phyloP scores from a whole-genome alignment of 2,888 invertebrate species.

The Oxyscelio sp. region DNA sequence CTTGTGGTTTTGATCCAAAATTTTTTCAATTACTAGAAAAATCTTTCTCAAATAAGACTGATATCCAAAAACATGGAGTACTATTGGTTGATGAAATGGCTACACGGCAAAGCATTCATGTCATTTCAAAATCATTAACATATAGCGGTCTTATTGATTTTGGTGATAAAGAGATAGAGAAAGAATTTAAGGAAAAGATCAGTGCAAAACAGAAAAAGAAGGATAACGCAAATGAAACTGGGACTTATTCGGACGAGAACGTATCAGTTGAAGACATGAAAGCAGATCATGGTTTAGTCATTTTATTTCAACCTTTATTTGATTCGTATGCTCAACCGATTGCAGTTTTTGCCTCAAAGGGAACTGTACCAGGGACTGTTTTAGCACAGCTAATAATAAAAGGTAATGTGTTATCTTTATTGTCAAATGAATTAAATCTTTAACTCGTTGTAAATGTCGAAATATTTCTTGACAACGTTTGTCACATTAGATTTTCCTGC shows the following conservation, averaged over 20 bases:
- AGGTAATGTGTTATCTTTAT: neutral
- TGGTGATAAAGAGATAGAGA: neutral
- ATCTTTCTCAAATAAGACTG: neutral
- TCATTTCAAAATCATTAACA: conserved; percentile 1
- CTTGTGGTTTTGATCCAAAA: neutral
- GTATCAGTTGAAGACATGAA: neutral
- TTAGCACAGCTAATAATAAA: neutral
- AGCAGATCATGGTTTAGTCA: neutral
- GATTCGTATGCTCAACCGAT: conserved; percentile 6
- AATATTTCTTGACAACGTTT: neutral
- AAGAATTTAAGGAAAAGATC: neutral
- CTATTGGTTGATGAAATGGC: conserved; percentile 7
- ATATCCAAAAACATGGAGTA: conserved; percentile 6
- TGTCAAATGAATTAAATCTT: neutral
- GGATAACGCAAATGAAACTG: neutral
- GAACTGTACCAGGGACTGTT: neutral
- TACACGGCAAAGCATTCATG: conserved; percentile 1
- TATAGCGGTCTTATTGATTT: conserved; percentile 16
- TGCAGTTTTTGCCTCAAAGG: conserved; percentile 7
- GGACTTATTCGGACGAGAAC: neutral
- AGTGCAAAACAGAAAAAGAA: neutral
- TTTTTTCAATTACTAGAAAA: neutral
- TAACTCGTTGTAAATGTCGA: neutral
- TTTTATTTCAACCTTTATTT: neutral
- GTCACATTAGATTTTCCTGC: neutral